Conservation (phyloP, 2,113 vertebrate species). For the Fulmarus glacialis region DNA sequence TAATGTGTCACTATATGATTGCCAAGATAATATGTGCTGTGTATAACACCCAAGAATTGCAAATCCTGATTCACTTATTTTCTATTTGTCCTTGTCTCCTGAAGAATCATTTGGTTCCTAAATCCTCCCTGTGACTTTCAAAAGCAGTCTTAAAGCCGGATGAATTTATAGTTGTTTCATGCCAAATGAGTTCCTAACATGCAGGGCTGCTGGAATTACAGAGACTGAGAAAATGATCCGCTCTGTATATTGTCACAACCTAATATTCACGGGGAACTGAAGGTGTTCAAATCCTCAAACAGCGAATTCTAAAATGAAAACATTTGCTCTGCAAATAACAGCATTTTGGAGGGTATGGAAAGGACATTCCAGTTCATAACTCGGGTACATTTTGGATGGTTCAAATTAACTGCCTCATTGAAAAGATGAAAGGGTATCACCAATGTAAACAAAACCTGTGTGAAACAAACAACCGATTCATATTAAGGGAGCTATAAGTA, state of each 20-base stretch:
- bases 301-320: constrained; percentile 2
- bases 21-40: background rate
- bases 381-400: background rate
- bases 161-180: background rate
- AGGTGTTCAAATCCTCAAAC: background rate
- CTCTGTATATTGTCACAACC: background rate
- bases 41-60: background rate
- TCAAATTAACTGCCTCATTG: background rate
- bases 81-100: constrained; percentile 1
- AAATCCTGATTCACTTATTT: constrained; percentile 1
- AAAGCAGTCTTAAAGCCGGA: background rate
- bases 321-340: constrained; percentile 41
- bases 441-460: constrained; percentile 31
- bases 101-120: background rate
- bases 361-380: background rate
- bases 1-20: background rate
- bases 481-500: constrained; percentile 10
- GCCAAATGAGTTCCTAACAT: background rate
- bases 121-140: constrained; percentile 17
- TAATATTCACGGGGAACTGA: constrained; percentile 17
- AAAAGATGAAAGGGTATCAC: background rate
- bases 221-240: background rate
- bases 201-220: background rate
- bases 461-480: background rate
- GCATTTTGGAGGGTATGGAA: background rate